A percentile compares a stretch with the other conserved stretches of the same genome.
Evolutionary conservation across 2,888 invertebrate species (phyloP).

Genomic region (Poecilobothrus nobilitatus): DNA sequence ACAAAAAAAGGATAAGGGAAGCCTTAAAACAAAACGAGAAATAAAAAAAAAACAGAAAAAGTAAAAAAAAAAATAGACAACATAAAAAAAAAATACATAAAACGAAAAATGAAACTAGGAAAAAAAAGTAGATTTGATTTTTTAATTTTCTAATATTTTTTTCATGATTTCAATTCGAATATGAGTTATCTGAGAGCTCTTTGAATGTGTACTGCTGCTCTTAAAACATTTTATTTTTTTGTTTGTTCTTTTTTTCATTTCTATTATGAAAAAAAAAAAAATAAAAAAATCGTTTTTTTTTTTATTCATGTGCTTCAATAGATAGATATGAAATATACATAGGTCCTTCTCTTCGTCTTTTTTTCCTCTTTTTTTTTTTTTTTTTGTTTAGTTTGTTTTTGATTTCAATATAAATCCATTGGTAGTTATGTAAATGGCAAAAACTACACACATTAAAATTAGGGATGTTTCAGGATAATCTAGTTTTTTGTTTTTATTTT

Average conservation of each 20-base stretch:
- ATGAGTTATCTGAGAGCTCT: constrained; percentile 5
- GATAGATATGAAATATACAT: too few species aligned
- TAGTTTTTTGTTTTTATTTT: not conserved
- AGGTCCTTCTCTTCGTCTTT: too few species aligned
- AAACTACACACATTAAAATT: constrained; percentile 4
- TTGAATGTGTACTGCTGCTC: not conserved
- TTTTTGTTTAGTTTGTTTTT: not conserved
- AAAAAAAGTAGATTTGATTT: constrained; percentile 5
- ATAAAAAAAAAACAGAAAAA: too few species aligned
- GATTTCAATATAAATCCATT: constrained; percentile 1
- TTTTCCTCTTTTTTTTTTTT: not conserved
- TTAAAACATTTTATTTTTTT: not conserved
- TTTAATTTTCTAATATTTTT: constrained; percentile 6
- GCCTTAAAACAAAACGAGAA: not conserved
- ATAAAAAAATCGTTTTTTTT: too few species aligned
- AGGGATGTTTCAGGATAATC: constrained; percentile 6
- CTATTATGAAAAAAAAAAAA: too few species aligned
- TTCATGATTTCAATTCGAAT: constrained; percentile 6
- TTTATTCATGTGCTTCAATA: too few species aligned
- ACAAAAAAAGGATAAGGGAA: constrained; percentile 2
- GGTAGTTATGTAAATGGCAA: constrained; percentile 1
- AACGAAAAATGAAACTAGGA: not conserved
- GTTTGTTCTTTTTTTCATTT: too few species aligned
- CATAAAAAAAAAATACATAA: not conserved
- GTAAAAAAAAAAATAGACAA: not conserved